These are phyloP conservation scores for Redunca redunca DNA, from an alignment of 2,113 vertebrate genomes.

Conservation along the genomic window DNA sequence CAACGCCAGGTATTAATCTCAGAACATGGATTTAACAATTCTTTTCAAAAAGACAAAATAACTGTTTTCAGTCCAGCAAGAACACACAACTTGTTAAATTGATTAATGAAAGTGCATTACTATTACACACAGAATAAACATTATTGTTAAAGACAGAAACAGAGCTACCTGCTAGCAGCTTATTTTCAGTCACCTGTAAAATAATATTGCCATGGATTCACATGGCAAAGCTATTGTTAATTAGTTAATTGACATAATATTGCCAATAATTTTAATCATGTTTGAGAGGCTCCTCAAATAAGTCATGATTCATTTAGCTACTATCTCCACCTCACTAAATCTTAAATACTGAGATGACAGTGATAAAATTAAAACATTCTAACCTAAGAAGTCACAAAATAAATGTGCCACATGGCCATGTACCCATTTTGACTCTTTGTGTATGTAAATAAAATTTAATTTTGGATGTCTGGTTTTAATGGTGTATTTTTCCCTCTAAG, in stretches of 20 bases:
- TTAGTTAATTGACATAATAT: neutral
- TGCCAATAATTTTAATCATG: neutral
- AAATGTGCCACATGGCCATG: neutral
- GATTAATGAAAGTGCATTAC: neutral
- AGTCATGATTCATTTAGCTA: neutral
- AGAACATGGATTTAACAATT: neutral
- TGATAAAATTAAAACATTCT: neutral
- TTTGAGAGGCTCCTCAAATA: neutral
- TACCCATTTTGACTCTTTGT: neutral
- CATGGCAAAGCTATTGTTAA: neutral
- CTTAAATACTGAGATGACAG: neutral
- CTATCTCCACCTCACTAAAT: neutral
- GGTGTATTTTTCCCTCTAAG: neutral
- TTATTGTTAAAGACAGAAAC: neutral
- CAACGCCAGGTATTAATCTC: neutral
- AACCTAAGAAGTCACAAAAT: neutral
- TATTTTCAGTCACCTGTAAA: neutral
- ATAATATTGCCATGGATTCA: neutral
- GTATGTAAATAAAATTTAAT: slow-evolving; percentile 13
- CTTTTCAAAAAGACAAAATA: neutral
- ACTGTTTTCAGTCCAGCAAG: neutral
- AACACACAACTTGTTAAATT: neutral
- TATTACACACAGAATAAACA: neutral
- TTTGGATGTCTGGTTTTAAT: neutral
- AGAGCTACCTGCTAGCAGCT: neutral